Evolutionary conservation across 2,888 invertebrate species (phyloP), one percentile per base, ranked within the genome.

Genomic region (Cryptophagus acutangulus): DNA sequence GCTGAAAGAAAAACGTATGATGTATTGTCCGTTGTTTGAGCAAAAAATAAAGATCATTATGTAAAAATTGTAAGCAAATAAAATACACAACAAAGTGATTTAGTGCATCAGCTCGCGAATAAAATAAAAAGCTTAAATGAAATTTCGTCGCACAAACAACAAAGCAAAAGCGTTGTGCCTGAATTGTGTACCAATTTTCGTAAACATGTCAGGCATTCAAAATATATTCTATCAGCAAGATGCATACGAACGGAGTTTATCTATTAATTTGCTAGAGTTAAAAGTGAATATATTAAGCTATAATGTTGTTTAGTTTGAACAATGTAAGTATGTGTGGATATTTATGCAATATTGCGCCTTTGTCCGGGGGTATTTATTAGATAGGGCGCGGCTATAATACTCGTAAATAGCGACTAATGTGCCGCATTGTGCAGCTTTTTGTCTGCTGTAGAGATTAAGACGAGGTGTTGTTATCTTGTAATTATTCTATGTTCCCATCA

Each of bases 361-460:
- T 61, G 58, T 59, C 52, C 48, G 43, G 30, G 40, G 55, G 46
- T 57, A 57, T 59, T 59, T 54, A 57, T 59, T 57, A 51, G 53
- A 53, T 45, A 12, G 45, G 56, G 57, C 53, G 54, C 54, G 53
- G 52, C 56, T 52, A 49, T 53, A 54, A 52, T 57, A 54, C 52
- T 65, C 63, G 63, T 67, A 66, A 65, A 65, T 65, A 63, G 59
- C 51, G 56, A 49, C 59, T 64, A 64, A 65, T 63, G 62, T 60
- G 52, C 51, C 48, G 53, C 57, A 58, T 62, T 61, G 58, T 61
- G 51, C 46, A 46, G 55, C 57, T 62, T 65, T 65, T 67, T 67
- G 64, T 58, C 53, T 54, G 56, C 52, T 54, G 49, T 47, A 46
- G 46, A 63, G 63, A 66, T 65, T 62, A 65, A 64, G 62, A 60